Conservation (phyloP, 2,888 invertebrate species). For the Conistra vaccinii region DNA sequence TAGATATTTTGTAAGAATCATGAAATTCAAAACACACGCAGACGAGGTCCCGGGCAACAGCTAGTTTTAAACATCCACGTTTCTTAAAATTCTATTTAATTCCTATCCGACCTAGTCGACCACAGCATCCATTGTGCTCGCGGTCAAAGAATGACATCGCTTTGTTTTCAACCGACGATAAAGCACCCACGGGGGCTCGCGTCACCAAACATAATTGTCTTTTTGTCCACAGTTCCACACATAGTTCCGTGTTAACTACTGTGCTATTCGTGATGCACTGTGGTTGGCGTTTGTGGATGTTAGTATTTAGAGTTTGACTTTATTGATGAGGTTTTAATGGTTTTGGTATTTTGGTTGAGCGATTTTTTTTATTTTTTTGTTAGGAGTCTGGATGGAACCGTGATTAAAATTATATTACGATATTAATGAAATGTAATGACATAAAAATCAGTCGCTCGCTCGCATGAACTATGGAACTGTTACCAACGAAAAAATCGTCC, state of each 20-base stretch:
- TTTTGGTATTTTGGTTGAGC: not conserved
- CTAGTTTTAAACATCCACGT: not conserved
- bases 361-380: not conserved
- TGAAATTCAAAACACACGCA: not conserved
- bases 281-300: slow-evolving; percentile 9
- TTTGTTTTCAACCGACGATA: slow-evolving; percentile 75
- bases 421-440: too few species aligned
- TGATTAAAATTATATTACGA: too few species aligned
- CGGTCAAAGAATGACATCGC: slow-evolving; percentile 61
- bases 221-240: slow-evolving; percentile 61
- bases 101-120: slow-evolving; percentile 31
- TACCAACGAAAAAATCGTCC: too few species aligned
- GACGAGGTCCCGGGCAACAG: not conserved
- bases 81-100: slow-evolving; percentile 22
- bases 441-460: too few species aligned
- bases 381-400: too few species aligned
- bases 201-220: slow-evolving; percentile 82
- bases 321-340: not conserved
- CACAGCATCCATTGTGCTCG: slow-evolving; percentile 26
- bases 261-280: slow-evolving; percentile 36
- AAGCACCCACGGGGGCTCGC: slow-evolving; percentile 74
- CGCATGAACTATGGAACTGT: too few species aligned
- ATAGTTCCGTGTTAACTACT: slow-evolving; percentile 24
- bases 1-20: not conserved
- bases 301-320: slow-evolving; percentile 4